A percentile compares a stretch with the other conserved stretches of the same genome.
These are phyloP conservation scores for Rafetus swinhoei DNA, from an alignment of 2,113 vertebrate genomes.

Conservation along the genomic window DNA sequence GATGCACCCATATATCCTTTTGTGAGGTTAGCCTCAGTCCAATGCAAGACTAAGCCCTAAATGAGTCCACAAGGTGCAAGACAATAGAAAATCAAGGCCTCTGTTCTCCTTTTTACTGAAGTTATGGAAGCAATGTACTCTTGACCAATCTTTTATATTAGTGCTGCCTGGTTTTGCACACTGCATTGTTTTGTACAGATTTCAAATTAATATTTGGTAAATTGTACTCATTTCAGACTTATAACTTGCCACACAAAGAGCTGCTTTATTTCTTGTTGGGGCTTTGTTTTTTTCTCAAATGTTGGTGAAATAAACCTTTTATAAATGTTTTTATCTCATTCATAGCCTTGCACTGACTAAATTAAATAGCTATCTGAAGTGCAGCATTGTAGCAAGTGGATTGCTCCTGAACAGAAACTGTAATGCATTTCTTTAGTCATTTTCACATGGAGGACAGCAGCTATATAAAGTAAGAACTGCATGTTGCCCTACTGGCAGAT, in stretches of 20 bases:
- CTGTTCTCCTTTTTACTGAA: not conserved
- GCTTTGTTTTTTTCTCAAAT: not conserved
- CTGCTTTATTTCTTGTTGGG: not conserved
- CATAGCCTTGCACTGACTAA: not conserved
- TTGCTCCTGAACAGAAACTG: not conserved
- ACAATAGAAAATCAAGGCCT: not conserved
- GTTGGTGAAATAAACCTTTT: not conserved
- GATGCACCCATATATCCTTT: not conserved
- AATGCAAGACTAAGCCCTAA: not conserved
- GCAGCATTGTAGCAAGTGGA: not conserved
- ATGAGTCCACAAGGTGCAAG: not conserved
- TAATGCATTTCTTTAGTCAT: not conserved
- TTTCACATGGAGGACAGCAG: not conserved
- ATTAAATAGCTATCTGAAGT: not conserved
- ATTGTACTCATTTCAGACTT: not conserved
- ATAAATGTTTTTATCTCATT: not conserved
- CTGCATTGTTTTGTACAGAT: not conserved
- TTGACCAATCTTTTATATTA: not conserved
- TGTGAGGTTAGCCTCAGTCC: not conserved
- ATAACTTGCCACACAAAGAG: not conserved
- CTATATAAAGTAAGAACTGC: not conserved
- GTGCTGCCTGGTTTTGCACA: not conserved
- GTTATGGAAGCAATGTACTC: not conserved
- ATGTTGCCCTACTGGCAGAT: not conserved
- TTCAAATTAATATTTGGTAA: not conserved